These are phyloP conservation scores for Arrhamphus sclerolepis DNA, from an alignment of 2,797 vertebrate species.

Conservation along the genomic window DNA sequence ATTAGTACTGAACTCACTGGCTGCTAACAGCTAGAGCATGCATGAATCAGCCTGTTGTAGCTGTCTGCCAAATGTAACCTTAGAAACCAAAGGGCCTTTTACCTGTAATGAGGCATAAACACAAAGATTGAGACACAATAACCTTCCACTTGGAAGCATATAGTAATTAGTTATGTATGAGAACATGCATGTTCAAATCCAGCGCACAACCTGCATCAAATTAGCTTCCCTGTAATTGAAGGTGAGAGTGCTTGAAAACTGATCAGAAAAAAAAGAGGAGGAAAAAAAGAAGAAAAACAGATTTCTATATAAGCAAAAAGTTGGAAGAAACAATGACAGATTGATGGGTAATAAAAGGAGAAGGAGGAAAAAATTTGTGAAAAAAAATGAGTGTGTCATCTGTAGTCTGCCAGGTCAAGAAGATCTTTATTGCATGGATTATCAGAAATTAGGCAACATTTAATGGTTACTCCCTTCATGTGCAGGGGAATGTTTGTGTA, in stretches of 20 bases:
- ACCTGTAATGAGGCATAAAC: too few species aligned
- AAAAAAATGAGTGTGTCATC: constrained; percentile 58
- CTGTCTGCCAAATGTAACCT: too few species aligned
- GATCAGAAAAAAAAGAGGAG: neutral
- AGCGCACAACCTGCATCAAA: too few species aligned
- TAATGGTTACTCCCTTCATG: constrained; percentile 55
- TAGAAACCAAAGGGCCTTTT: too few species aligned
- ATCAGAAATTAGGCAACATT: constrained; percentile 49
- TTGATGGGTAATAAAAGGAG: constrained; percentile 3
- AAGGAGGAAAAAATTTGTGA: constrained; percentile 56
- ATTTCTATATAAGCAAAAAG: constrained; percentile 9
- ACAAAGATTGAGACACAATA: too few species aligned
- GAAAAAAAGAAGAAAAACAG: neutral
- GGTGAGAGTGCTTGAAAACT: neutral
- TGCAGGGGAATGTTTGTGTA: constrained; percentile 20
- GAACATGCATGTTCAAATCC: too few species aligned
- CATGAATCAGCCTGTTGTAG: too few species aligned
- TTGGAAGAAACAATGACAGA: constrained; percentile 9
- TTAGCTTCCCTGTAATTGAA: too few species aligned
- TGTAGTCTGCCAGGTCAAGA: constrained; percentile 65
- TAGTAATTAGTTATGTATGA: too few species aligned
- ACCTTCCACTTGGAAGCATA: too few species aligned
- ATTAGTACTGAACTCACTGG: too few species aligned
- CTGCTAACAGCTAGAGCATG: too few species aligned
- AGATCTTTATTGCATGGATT: constrained; percentile 61